These are phyloP conservation scores for Oscheius sp. DNA, from an alignment of 2,888 invertebrate species.

Conservation along the genomic window DNA sequence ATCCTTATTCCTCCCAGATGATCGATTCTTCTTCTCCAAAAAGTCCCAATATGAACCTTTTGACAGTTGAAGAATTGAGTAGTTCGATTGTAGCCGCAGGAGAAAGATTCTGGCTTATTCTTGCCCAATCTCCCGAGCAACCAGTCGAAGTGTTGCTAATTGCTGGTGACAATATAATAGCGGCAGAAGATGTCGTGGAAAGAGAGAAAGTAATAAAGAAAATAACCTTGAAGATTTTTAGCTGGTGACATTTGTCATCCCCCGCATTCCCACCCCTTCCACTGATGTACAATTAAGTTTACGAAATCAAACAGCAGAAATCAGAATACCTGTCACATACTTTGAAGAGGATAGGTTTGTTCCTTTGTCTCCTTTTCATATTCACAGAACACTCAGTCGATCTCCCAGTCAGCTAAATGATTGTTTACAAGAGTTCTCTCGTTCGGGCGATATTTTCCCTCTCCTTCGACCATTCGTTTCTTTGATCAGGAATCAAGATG, in stretches of 20 bases:
- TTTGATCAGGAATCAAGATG: constrained; percentile 36
- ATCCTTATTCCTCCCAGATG: background rate
- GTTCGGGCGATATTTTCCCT: constrained; percentile 42
- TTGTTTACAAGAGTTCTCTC: constrained; percentile 46
- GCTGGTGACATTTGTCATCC: constrained; percentile 46
- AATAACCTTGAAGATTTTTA: constrained; percentile 14
- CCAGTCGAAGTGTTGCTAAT: constrained; percentile 1
- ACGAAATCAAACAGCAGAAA: background rate
- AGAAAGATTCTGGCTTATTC: constrained; percentile 41
- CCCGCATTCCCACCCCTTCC: constrained; percentile 4
- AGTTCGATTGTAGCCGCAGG: constrained; percentile 36
- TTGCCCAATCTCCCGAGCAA: constrained; percentile 18
- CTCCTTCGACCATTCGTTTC: constrained; percentile 41
- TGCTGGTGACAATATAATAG: background rate
- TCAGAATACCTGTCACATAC: constrained; percentile 38
- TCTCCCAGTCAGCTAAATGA: constrained; percentile 32
- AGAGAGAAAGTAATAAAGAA: constrained; percentile 19
- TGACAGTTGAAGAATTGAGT: constrained; percentile 43
- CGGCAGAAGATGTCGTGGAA: constrained; percentile 22
- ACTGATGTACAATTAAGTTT: constrained; percentile 2
- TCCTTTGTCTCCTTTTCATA: background rate
- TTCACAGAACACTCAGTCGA: background rate
- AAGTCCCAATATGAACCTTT: constrained; percentile 4
- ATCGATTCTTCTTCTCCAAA: constrained; percentile 3
- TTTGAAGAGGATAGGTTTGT: constrained; percentile 32